Base-by-base conservation (phyloP, 2,888 invertebrate species). In the Leucania comma region DNA sequence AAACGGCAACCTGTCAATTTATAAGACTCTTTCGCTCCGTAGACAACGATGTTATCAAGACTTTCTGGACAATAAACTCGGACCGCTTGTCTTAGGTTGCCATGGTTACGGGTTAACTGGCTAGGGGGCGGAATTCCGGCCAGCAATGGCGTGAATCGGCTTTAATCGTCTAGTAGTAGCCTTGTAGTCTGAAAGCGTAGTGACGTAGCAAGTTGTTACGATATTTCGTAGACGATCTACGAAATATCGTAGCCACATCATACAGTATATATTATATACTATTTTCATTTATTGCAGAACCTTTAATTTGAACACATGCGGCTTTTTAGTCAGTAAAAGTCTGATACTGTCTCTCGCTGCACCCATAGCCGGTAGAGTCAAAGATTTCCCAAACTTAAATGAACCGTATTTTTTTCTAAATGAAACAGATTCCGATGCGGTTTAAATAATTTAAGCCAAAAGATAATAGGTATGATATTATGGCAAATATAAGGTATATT, bases 181-280 rank as follows among this genome's bases (percentile, higher is more conserved):
- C 76, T 64, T 69, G 78, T 71, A 81, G 67, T 35, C 68, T 82
- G 72, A 83, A 80, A 80, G 80, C 82, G 81, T 85, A 82, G 81
- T 75, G 60, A 26, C 72, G 81, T 84, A 81, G 82, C 72, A 65
- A 50, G 22, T 62, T 68, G 68, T 78, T 84, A 87, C 87, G 78
- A 80, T 77, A 63, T 68, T 69, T 32, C 64, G 80, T 81, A 85
- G 79, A 76, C 51, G 59, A n/a, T 63, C 80, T 82, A 78, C 81
- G 76, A 64, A 29, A 24, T 65, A 50, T 46, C 5, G 46, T 38
- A 35, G 35, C n/a, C n/a, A n/a, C n/a, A 3, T 29, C 29, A 4
- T 29, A 29, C 4, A 29, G 29, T 29, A 29, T 29, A 4, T 29
- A 29, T 9, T 29, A 4, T 29, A 29, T 9, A 35, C 10, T 35